These are phyloP conservation scores for Pristis pectinata DNA, from an alignment of 2,797 vertebrate genomes.

Conservation along the genomic window DNA sequence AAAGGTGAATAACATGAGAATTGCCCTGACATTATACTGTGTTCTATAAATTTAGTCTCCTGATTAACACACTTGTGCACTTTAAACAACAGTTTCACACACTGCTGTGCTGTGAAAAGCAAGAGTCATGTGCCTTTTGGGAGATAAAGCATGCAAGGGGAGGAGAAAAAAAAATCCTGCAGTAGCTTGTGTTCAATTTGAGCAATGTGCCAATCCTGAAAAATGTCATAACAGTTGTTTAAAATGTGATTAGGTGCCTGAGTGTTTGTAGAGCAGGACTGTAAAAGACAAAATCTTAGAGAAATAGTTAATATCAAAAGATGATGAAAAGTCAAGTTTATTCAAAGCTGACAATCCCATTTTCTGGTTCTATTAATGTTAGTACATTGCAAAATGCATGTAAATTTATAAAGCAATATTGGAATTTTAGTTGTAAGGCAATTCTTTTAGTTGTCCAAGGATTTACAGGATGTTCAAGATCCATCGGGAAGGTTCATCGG, in stretches of 20 bases:
- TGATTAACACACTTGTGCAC: background rate
- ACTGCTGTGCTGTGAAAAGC: background rate
- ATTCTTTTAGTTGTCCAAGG: background rate
- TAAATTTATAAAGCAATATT: background rate
- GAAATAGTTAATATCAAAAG: background rate
- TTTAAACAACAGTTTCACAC: background rate
- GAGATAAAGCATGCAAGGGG: background rate
- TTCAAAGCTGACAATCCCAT: background rate
- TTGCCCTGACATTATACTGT: too few relatives aligned
- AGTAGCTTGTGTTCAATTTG: background rate
- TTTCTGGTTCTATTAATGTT: background rate
- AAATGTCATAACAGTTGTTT: background rate
- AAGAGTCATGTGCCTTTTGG: background rate
- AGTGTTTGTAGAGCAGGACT: background rate
- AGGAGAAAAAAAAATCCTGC: background rate
- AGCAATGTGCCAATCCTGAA: background rate
- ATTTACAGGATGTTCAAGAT: background rate
- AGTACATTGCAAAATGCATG: background rate
- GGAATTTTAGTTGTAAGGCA: background rate
- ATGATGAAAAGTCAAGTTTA: background rate
- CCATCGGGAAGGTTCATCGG: background rate
- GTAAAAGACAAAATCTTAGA: background rate
- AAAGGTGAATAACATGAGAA: slow-evolving; percentile 54
- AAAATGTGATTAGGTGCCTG: background rate
- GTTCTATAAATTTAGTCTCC: slow-evolving; percentile 31